Evolutionary conservation across 1,140 invertebrate genomes (phyloP).

Genomic region (Papilio aristodemus): DNA sequence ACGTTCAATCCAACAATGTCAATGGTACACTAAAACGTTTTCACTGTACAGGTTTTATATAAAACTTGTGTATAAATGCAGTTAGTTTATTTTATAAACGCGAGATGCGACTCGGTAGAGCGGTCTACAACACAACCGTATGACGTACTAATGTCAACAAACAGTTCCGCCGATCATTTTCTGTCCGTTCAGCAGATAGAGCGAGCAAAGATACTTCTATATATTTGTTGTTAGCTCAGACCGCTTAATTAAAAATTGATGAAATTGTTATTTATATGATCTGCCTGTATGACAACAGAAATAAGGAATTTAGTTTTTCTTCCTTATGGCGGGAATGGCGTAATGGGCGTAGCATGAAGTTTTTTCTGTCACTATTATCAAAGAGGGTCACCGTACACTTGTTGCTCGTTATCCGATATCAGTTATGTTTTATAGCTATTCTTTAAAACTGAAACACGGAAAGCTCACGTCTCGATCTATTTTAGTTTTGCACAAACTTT

Average conservation of each 20-base stretch:
- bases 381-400: slow-evolving; percentile 4
- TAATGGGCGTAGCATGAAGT: no score
- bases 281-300: neutral
- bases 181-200: slow-evolving; percentile 47
- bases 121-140: slow-evolving; percentile 63
- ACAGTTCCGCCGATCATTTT: slow-evolving; percentile 55
- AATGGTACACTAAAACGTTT: slow-evolving; percentile 51
- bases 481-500: slow-evolving; percentile 36
- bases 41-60: slow-evolving; percentile 47
- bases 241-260: neutral
- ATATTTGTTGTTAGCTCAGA: neutral
- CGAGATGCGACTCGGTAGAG: slow-evolving; percentile 64
- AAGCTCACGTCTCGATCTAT: slow-evolving; percentile 25
- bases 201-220: slow-evolving; percentile 38
- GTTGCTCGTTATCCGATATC: neutral
- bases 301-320: slow-evolving; percentile 9
- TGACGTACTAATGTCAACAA: slow-evolving; percentile 77
- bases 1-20: slow-evolving; percentile 46
- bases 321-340: neutral
- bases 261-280: slow-evolving; percentile 3
- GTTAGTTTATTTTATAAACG: slow-evolving; percentile 53
- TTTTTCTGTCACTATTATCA: slow-evolving; percentile 8
- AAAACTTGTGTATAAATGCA: slow-evolving; percentile 52
- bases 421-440: slow-evolving; percentile 5
- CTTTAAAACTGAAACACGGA: slow-evolving; percentile 28